Percentiles rank a stretch among this genome's conserved stretches.
Conservation (phyloP, 2,888 invertebrate species). For the Sminthurinus aureus region DNA sequence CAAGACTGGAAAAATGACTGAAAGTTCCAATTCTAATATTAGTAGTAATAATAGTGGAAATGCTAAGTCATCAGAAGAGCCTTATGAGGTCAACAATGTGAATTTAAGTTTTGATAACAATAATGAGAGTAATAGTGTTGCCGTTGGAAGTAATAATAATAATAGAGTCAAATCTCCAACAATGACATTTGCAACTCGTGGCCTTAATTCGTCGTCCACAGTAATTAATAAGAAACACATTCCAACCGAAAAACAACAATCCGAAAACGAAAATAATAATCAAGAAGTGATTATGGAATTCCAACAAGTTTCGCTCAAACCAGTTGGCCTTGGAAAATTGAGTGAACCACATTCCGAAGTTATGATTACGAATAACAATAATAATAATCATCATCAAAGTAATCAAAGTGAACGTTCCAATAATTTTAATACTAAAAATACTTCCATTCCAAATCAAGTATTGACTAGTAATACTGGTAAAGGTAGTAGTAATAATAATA, state of each 20-base stretch:
- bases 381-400: not conserved
- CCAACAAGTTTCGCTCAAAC: conserved; percentile 38
- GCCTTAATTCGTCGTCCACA: conserved; percentile 5
- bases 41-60: conserved; percentile 11
- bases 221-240: not conserved
- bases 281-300: conserved; percentile 35
- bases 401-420: conserved; percentile 10
- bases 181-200: not conserved
- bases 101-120: conserved; percentile 19
- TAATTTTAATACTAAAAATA: conserved; percentile 24
- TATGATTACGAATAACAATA: conserved; percentile 21
- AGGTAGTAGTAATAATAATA: not conserved
- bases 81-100: conserved; percentile 17
- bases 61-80: conserved; percentile 33
- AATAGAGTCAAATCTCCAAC: conserved; percentile 19
- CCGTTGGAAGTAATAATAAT: not conserved
- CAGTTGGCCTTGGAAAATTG: conserved; percentile 12
- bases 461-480: not conserved
- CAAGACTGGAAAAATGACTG: conserved; percentile 29
- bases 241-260: not conserved
- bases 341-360: conserved; percentile 24
- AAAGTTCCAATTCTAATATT: conserved; percentile 5
- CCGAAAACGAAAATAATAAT: conserved; percentile 28
- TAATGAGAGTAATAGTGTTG: not conserved
- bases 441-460: too few species aligned